These are phyloP conservation scores for Pyrrhia umbra DNA, from an alignment of 2,888 invertebrate genomes.

Conservation along the genomic window DNA sequence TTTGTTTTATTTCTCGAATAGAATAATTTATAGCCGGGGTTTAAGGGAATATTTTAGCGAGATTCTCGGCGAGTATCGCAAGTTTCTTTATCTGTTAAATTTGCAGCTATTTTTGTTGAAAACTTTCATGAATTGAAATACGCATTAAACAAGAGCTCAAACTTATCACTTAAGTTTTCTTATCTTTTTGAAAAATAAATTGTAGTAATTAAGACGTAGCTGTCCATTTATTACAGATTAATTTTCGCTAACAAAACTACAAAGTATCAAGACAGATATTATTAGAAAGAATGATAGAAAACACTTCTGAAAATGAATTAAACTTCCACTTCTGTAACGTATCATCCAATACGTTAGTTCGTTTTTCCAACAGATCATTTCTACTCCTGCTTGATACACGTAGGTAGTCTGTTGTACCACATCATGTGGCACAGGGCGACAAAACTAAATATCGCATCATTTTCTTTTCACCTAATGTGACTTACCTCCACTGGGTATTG, in stretches of 20 bases:
- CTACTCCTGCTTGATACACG: neutral
- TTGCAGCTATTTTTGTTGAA: constrained; percentile 55
- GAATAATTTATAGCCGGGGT: constrained; percentile 71
- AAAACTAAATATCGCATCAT: too few relatives aligned
- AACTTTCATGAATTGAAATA: constrained; percentile 43
- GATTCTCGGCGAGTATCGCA: constrained; percentile 67
- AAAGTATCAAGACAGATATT: constrained; percentile 5
- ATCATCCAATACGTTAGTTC: too few relatives aligned
- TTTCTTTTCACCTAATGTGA: constrained; percentile 12
- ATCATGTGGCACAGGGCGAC: too few relatives aligned
- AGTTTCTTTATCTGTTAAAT: constrained; percentile 56
- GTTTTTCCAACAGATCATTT: neutral
- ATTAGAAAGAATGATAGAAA: constrained; percentile 7
- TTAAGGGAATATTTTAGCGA: constrained; percentile 78
- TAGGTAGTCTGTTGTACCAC: too few relatives aligned
- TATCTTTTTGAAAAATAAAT: constrained; percentile 50
- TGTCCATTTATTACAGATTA: constrained; percentile 19
- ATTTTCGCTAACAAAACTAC: constrained; percentile 13
- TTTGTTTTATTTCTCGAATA: constrained; percentile 72
- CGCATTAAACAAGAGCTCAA: constrained; percentile 40
- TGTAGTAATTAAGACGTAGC: constrained; percentile 33
- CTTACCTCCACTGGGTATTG: constrained; percentile 83
- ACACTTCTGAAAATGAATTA: neutral
- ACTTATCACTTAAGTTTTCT: constrained; percentile 44
- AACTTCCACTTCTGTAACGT: neutral